These are phyloP conservation scores for Octodon degus DNA, from an alignment of 2,113 vertebrate genomes.

Conservation along the genomic window DNA sequence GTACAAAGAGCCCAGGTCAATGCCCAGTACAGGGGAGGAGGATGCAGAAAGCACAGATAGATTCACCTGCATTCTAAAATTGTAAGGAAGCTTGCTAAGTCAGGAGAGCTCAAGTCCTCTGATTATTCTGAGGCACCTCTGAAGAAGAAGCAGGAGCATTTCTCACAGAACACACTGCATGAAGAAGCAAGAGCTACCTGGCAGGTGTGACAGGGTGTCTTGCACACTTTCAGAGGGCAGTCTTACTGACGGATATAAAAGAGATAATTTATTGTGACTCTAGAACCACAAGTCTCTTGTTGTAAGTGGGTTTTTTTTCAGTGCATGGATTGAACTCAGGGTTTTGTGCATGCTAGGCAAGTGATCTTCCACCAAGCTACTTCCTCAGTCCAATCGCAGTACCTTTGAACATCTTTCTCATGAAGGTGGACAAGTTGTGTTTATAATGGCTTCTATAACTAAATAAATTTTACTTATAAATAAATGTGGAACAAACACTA, in stretches of 20 bases:
- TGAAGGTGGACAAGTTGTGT: not conserved
- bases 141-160: not conserved
- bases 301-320: not conserved
- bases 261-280: not conserved
- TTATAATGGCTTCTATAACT: slow-evolving; percentile 18
- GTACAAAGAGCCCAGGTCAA: not conserved
- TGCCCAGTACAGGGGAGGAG: not conserved
- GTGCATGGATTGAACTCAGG: not conserved
- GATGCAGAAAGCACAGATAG: not conserved
- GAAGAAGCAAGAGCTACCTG: not conserved
- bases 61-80: not conserved
- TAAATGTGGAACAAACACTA: not conserved
- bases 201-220: not conserved
- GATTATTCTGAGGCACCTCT: not conserved
- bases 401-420: not conserved
- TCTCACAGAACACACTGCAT: not conserved
- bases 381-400: not conserved
- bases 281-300: not conserved
- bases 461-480: slow-evolving; percentile 44
- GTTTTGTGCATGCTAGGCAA: not conserved
- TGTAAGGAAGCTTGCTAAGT: not conserved
- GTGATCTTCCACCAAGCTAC: not conserved
- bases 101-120: not conserved
- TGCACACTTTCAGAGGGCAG: not conserved
- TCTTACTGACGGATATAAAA: not conserved